Conservation (phyloP, 2,113 vertebrate genomes). For the Amazona vittata region DNA sequence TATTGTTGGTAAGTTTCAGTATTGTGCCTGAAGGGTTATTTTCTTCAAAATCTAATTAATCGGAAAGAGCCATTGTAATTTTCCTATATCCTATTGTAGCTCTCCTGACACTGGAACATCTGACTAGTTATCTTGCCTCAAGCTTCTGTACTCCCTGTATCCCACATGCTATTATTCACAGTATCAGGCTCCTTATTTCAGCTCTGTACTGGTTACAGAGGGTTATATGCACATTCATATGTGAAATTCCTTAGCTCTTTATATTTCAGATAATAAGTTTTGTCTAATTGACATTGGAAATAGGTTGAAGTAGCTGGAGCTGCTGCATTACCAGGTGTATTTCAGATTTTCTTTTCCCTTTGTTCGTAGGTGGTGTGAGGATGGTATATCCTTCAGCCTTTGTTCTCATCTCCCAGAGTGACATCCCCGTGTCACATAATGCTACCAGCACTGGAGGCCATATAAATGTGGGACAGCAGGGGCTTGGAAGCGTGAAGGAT, state of each 20-base stretch:
- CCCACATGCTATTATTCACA: conserved; percentile 59
- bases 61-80: conserved; percentile 59
- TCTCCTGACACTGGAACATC: conserved; percentile 58
- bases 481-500: conserved; percentile 85
- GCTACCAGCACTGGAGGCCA: conserved; percentile 77
- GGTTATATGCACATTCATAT: neutral
- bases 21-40: conserved; percentile 63
- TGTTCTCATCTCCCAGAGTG: conserved; percentile 93
- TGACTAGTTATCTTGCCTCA: conserved; percentile 68
- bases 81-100: conserved; percentile 46
- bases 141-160: conserved; percentile 61
- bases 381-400: conserved; percentile 97
- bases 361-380: conserved; percentile 88
- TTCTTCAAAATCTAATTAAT: conserved; percentile 54
- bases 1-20: conserved; percentile 87
- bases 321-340: neutral
- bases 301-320: neutral
- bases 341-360: neutral
- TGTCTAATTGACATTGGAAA: neutral
- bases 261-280: neutral
- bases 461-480: conserved; percentile 70
- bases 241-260: neutral
- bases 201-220: conserved; percentile 4
- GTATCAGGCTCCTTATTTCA: conserved; percentile 6
- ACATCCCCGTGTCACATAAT: conserved; percentile 87